Evolutionary conservation across 2,888 invertebrate species (phyloP), one percentile per base, ranked within the genome.

Genomic region (Meiosimyza platycephala): DNA sequence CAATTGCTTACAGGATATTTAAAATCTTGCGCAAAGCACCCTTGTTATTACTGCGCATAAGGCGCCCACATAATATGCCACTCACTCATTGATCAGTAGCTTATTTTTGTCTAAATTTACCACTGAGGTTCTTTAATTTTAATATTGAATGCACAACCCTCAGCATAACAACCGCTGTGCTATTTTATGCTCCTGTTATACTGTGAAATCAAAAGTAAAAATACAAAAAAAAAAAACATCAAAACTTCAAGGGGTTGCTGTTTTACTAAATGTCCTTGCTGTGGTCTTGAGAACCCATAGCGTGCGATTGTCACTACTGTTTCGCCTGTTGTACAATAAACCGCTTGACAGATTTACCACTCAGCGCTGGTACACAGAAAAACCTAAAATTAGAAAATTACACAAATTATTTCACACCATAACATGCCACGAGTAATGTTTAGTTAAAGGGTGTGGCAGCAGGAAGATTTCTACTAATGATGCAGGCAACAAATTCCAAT

Each of bases 31-130:
- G 62, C 54, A 18, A 28, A 50, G 57, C 69, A 65, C 51, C 65
- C 65, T 28, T 52, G 52, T 28, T 40, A 40, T 40, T 54, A 1
- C 40, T 28, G 40, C 67, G 54, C 54, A 62, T 6, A 71, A 71
- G 57, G 64, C 71, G 71, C 71, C 71, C 71, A 57, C 71, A 71
- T 71, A 50, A 57, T n/a, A n/a, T 50, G 33, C 12, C 59, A 50
- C 7, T 16, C 59, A 50, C 7, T 16, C 22, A 16, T 54, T 40
- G 40, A 40, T 40, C 16, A 33, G 51, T 22, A 28, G 65, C n/a
- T 13, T 13, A 28, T 7, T 60, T 60, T 22, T 62, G 62, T 47
- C 40, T 16, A 62, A 64, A 48, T 22, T 28, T 22, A 28, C 51
- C 33, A 18, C 64, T 15, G 28, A 64, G 28, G 50, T 11, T 51